phyloP scores from a whole-genome alignment of 2,797 vertebrate species.

The Pterois miles region DNA sequence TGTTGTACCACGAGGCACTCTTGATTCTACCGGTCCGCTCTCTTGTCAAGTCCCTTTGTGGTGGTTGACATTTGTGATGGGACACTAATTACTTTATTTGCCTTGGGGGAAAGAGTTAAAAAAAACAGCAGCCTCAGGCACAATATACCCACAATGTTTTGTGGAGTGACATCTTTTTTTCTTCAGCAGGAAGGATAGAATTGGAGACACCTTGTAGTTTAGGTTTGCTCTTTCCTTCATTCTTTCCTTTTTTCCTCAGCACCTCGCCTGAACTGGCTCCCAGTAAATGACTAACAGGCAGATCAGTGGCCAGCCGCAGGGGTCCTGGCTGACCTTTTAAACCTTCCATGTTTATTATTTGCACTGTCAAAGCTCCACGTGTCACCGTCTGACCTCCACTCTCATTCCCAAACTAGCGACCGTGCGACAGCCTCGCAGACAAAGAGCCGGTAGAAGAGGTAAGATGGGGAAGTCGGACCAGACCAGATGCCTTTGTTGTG shows the following conservation, averaged over 20 bases:
- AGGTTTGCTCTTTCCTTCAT: background rate
- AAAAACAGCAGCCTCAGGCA: conserved; percentile 45
- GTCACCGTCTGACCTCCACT: conserved; percentile 56
- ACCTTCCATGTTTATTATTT: conserved; percentile 66
- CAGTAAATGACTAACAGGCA: conserved; percentile 63
- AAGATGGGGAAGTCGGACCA: conserved; percentile 17
- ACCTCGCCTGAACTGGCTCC: conserved; percentile 33
- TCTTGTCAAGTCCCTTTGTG: conserved; percentile 48
- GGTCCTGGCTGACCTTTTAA: conserved; percentile 70
- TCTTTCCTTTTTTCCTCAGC: conserved; percentile 2
- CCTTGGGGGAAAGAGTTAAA: conserved; percentile 24
- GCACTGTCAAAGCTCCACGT: conserved; percentile 56
- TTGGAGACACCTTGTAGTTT: background rate
- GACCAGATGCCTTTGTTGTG: conserved; percentile 68
- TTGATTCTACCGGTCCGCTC: conserved; percentile 24
- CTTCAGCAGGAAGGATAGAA: background rate
- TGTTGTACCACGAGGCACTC: conserved; percentile 22
- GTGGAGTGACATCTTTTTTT: background rate
- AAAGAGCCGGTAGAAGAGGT: conserved; percentile 36
- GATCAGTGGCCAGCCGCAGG: conserved; percentile 68
- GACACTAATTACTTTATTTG: conserved; percentile 48
- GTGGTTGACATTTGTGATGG: conserved; percentile 55
- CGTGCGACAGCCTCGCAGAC: conserved; percentile 40
- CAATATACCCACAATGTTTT: conserved; percentile 10
- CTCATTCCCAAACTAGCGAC: conserved; percentile 40